Base-by-base conservation (phyloP, 2,888 invertebrate genomes). In the Stenchaetothrips biformis region DNA sequence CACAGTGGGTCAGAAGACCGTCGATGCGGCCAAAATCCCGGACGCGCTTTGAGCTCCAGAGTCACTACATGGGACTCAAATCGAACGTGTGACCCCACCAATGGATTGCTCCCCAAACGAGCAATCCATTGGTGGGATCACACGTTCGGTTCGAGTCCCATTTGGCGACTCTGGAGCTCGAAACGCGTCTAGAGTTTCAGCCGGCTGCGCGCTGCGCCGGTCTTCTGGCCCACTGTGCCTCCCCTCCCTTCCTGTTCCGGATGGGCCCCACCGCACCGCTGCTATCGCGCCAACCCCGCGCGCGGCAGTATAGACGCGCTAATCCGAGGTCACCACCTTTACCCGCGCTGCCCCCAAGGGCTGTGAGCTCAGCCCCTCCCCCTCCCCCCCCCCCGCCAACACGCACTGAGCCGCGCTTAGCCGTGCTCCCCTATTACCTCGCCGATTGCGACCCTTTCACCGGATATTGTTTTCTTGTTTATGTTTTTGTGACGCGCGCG, bases 391-490 rank as follows among this genome's bases (percentile, higher is more conserved):
- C 67, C 67, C 25, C 67, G 18, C 13, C 13, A 53, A 53, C 53
- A 53, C 13, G 53, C 13, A 18, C 53, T 53, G 53, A 53, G 53
- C 53, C 53, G 53, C 53, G 53, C 53, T 53, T 53, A 53, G 53
- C 53, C 53, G 13, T 13, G 53, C 53, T 13, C 53, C 37, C 25
- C 67, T 74, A 74, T 74, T 74, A 74, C 67, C 67, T 18, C 59
- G 67, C 67, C 53, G 53, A 53, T 53, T 53, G 67, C 67, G 25
- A 25, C 67, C 67, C 67, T 74, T 25, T 74, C 67, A 25, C 67
- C 67, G 67, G 67, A 74, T 74, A 74, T 74, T 74, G 67, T 74
- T 74, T 74, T 74, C 67, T 74, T 74, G 67, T 74, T 74, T 74
- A 74, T 8, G 67, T 74, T 74, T 74, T 74, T 74, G 67, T 21